Percentiles rank a stretch among this genome's conserved stretches.
Evolutionary conservation across 2,113 vertebrate species (phyloP).

Genomic region (Hippoglossus stenolepis): DNA sequence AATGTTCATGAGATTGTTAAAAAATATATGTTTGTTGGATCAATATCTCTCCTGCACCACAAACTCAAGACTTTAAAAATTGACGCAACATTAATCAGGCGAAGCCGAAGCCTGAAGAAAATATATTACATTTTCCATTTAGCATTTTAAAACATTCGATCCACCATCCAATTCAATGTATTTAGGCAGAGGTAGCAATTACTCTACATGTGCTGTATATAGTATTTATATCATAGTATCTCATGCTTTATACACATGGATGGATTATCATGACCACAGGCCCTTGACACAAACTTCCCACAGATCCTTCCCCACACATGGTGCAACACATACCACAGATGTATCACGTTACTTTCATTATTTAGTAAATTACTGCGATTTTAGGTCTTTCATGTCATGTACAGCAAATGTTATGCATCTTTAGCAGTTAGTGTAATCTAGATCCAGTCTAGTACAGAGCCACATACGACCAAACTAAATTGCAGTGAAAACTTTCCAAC

Average conservation of each 20-base stretch:
- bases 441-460: no score
- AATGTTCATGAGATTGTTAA: no score
- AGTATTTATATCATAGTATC: background rate
- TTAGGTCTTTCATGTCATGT: no score
- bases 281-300: background rate
- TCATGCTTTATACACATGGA: background rate
- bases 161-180: background rate
- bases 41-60: background rate
- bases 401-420: no score
- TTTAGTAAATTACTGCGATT: no score
- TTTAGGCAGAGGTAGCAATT: background rate
- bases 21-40: background rate
- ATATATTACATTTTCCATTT: background rate
- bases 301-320: no score
- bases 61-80: background rate
- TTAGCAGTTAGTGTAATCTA: no score
- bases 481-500: no score
- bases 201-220: background rate
- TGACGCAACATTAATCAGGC: background rate
- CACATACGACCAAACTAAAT: no score
- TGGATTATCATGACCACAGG: background rate
- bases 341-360: no score
- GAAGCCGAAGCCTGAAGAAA: background rate
- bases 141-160: background rate
- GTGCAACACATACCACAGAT: no score